Evolutionary conservation across 2,888 invertebrate genomes (phyloP).

Genomic region (Eristalis pertinax): DNA sequence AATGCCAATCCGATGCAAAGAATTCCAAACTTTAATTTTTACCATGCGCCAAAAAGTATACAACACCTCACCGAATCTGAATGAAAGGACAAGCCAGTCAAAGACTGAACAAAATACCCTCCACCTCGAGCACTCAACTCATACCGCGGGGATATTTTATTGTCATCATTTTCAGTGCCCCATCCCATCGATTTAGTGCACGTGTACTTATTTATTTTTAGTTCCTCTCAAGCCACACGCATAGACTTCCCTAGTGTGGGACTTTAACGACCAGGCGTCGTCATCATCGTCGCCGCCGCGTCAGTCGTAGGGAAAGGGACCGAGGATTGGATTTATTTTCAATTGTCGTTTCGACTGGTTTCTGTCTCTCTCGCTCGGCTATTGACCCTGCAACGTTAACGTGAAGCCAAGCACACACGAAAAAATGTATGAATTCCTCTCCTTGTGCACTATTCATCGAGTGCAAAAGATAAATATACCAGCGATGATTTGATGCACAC

Average conservation of each 20-base stretch:
- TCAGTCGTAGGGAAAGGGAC: background rate
- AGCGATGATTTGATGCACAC: conserved; percentile 12
- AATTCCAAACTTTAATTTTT: background rate
- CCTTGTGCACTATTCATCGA: background rate
- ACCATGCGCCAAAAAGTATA: background rate
- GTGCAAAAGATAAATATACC: background rate
- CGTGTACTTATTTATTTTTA: conserved; percentile 33
- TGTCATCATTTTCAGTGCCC: background rate
- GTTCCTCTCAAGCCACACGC: conserved; percentile 15
- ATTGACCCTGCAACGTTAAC: conserved; percentile 45
- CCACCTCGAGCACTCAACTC: background rate
- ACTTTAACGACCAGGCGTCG: background rate
- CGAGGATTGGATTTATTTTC: conserved; percentile 30
- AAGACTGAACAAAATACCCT: too few species aligned
- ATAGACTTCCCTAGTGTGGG: background rate
- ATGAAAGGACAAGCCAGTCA: background rate
- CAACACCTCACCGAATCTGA: background rate
- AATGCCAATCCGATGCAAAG: too few species aligned
- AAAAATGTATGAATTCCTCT: conserved; percentile 33
- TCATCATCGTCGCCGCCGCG: background rate
- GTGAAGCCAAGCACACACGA: background rate
- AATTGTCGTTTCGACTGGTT: conserved; percentile 8
- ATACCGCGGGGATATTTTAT: background rate
- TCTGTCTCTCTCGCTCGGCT: conserved; percentile 25
- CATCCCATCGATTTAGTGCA: conserved; percentile 19